A percentile compares a stretch with the other conserved stretches of the same genome.
Conservation (phyloP, 1,140 invertebrate species). For the Hycleus phaleratus region DNA sequence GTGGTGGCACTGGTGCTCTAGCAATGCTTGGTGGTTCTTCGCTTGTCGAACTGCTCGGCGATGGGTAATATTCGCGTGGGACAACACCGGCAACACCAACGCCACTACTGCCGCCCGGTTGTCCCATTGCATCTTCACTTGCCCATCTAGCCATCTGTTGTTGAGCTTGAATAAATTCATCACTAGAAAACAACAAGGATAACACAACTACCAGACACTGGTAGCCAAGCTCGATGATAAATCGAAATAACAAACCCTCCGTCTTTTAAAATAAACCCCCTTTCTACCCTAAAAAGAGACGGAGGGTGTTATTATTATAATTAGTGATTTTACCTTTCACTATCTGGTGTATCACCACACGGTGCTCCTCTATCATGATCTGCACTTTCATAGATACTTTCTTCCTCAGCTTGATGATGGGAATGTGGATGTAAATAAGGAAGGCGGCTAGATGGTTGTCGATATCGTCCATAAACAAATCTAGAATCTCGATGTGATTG, state of each 20-base stretch:
- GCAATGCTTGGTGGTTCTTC: slow-evolving; percentile 41
- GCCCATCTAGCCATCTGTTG: slow-evolving; percentile 85
- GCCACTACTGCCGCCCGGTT: slow-evolving; percentile 46
- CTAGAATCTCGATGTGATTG: slow-evolving; percentile 54
- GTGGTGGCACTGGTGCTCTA: slow-evolving; percentile 31
- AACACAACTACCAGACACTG: slow-evolving; percentile 27
- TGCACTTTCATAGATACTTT: slow-evolving; percentile 77
- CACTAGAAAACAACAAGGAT: slow-evolving; percentile 77
- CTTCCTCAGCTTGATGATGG: slow-evolving; percentile 60
- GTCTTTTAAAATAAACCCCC: neutral
- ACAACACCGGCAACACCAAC: slow-evolving; percentile 44
- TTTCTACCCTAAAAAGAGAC: neutral
- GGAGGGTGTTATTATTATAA: neutral
- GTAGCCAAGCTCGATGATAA: slow-evolving; percentile 11
- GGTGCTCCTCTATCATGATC: slow-evolving; percentile 59
- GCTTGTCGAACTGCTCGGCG: slow-evolving; percentile 38
- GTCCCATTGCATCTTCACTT: slow-evolving; percentile 74
- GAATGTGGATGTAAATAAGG: slow-evolving; percentile 44
- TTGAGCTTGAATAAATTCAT: slow-evolving; percentile 91
- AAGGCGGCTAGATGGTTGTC: slow-evolving; percentile 61
- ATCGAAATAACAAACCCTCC: neutral
- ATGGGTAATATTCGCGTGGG: slow-evolving; percentile 46
- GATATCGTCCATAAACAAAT: slow-evolving; percentile 72
- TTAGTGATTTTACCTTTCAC: slow-evolving; percentile 59
- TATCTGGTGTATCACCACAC: slow-evolving; percentile 69